A percentile compares a stretch with the other conserved stretches of the same genome.
These are phyloP conservation scores for Tragelaphus strepsiceros DNA, from an alignment of 2,113 vertebrate genomes.

Conservation along the genomic window DNA sequence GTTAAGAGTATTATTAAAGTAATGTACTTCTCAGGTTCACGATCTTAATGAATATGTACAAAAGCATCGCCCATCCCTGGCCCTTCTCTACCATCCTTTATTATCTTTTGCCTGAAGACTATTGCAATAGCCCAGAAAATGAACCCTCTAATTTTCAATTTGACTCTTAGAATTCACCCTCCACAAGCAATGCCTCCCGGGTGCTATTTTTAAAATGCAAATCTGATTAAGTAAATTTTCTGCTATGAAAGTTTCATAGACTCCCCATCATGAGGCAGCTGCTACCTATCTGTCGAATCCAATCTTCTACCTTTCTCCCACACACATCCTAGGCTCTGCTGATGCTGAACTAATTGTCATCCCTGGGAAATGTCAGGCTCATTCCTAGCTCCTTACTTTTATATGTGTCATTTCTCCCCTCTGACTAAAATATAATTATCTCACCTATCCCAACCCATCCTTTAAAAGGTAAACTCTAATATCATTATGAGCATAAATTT, in stretches of 20 bases:
- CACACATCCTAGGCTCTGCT: neutral
- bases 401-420: conserved; percentile 2
- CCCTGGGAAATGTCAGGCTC: conserved; percentile 11
- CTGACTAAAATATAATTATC: conserved; percentile 41
- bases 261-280: neutral
- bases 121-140: neutral
- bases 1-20: neutral
- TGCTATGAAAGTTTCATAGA: neutral
- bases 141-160: neutral
- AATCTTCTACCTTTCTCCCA: neutral
- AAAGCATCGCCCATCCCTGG: neutral
- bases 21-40: neutral
- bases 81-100: neutral
- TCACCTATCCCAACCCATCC: neutral
- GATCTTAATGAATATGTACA: neutral
- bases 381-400: neutral
- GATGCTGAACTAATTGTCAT: neutral
- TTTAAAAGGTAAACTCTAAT: conserved; percentile 33
- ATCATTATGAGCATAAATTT: conserved; percentile 30
- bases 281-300: neutral
- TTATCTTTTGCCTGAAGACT: neutral
- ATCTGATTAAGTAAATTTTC: neutral
- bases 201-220: neutral
- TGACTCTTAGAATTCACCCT: neutral
- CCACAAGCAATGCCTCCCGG: neutral